phyloP scores from a whole-genome alignment of 2,113 vertebrate genomes.

The Porphyrio hochstetteri region DNA sequence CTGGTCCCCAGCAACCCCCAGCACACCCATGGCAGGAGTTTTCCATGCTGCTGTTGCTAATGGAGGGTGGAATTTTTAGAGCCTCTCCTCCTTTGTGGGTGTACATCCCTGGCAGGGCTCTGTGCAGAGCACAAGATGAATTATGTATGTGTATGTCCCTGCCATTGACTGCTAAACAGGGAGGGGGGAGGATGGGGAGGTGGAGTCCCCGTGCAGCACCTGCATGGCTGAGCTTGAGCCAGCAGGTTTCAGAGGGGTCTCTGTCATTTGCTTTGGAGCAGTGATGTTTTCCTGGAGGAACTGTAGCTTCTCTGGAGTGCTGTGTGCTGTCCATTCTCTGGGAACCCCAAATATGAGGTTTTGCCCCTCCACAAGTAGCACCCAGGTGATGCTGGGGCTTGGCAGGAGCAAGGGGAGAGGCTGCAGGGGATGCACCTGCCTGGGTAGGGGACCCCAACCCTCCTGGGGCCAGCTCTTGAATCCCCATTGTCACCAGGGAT shows the following conservation, averaged over 20 bases:
- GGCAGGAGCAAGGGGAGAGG: accelerated
- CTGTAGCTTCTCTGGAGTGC: not conserved
- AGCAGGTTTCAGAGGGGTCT: not conserved
- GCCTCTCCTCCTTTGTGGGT: not conserved
- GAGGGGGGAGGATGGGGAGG: not conserved
- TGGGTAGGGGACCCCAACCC: not conserved
- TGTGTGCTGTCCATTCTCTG: accelerated
- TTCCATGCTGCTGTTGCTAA: not conserved
- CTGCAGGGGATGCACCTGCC: not conserved
- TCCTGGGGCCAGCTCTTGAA: not conserved
- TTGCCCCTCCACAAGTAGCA: not conserved
- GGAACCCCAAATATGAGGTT: not conserved
- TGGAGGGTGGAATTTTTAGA: not conserved
- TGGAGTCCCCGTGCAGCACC: accelerated
- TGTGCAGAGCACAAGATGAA: not conserved
- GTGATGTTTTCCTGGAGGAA: not conserved
- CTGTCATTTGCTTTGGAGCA: not conserved
- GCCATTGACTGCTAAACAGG: too few species aligned
- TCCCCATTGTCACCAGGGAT: accelerated
- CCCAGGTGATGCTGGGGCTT: accelerated
- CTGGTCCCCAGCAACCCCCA: too few species aligned
- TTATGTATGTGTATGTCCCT: too few species aligned
- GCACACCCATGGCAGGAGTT: not conserved
- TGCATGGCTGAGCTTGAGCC: not conserved
- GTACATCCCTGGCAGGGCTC: not conserved